Evolutionary conservation across 2,888 invertebrate genomes (phyloP).

Genomic region (Candidula unifasciata): DNA sequence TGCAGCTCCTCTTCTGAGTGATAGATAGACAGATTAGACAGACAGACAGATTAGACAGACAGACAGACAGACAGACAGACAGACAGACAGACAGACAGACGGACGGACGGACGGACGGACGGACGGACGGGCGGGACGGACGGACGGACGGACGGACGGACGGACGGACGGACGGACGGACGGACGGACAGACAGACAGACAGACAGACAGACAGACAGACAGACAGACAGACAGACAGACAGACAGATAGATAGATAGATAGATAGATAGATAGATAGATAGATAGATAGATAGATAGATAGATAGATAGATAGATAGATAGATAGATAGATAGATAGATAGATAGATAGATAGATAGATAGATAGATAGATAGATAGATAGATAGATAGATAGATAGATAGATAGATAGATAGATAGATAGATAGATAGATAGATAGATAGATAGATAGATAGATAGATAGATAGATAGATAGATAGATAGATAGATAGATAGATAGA

Average conservation of each 20-base stretch:
- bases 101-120: not conserved
- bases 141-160: not conserved
- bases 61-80: not conserved
- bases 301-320: constrained; percentile 5
- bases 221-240: not conserved
- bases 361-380: not conserved
- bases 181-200: not conserved
- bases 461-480: too few relatives aligned
- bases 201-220: not conserved
- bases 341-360: not conserved
- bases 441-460: too few relatives aligned
- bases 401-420: too few relatives aligned
- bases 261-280: not conserved
- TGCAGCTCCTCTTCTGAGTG: too few relatives aligned
- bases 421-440: too few relatives aligned
- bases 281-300: not conserved
- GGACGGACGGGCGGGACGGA: not conserved
- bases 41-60: too few relatives aligned
- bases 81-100: not conserved
- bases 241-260: not conserved
- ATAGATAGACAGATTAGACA: too few relatives aligned
- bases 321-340: not conserved
- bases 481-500: not conserved
- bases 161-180: not conserved
- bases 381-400: too few relatives aligned